These are phyloP conservation scores for Pteria penguin DNA, from an alignment of 2,888 invertebrate genomes.

Conservation along the genomic window DNA sequence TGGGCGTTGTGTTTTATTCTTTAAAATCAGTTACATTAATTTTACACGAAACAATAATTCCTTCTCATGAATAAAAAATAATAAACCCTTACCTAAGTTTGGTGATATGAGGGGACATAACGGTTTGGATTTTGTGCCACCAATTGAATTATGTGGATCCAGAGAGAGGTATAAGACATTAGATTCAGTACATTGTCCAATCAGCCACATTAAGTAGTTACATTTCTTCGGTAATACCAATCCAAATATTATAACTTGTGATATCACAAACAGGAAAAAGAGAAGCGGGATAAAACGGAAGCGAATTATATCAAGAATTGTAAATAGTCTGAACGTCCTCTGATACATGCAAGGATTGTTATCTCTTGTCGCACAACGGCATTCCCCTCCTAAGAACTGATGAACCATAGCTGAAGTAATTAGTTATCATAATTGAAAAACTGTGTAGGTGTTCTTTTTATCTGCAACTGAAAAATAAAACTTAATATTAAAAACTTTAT, in stretches of 20 bases:
- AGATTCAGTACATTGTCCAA: background rate
- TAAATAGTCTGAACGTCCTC: background rate
- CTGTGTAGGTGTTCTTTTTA: too few species aligned
- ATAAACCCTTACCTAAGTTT: background rate
- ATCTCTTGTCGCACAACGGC: too few species aligned
- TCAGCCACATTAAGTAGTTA: slow-evolving; percentile 9
- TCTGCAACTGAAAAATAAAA: too few species aligned
- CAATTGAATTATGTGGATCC: background rate
- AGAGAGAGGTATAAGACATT: background rate
- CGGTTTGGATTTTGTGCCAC: background rate
- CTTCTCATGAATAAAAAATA: too few species aligned
- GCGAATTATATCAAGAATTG: background rate
- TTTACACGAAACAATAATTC: too few species aligned
- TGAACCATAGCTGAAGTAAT: too few species aligned
- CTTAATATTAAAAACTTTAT: too few species aligned
- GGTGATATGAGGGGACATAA: background rate
- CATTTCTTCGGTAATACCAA: slow-evolving; percentile 3
- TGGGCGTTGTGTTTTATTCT: too few species aligned
- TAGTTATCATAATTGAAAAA: too few species aligned
- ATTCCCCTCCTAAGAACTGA: too few species aligned
- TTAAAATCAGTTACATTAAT: too few species aligned
- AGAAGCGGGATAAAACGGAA: background rate
- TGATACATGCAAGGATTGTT: too few species aligned
- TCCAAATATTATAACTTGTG: slow-evolving; percentile 14
- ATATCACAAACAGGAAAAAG: background rate